These are phyloP conservation scores for Mus spretus DNA, from an alignment of 2,797 vertebrate species.

Conservation along the genomic window DNA sequence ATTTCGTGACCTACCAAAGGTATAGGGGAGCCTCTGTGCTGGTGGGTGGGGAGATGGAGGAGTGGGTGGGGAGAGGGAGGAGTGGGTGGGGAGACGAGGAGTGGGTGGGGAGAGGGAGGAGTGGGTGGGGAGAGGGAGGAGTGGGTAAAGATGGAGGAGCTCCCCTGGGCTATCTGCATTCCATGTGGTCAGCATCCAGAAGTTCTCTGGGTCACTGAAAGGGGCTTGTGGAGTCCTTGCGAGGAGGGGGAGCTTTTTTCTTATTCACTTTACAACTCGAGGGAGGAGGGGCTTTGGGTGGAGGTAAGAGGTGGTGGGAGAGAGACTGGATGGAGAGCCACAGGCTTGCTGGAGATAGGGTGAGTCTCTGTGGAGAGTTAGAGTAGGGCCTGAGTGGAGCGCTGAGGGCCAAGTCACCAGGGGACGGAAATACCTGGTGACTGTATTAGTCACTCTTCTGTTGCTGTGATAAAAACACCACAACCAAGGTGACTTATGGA, in stretches of 20 bases:
- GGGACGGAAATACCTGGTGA: not conserved
- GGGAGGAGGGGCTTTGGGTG: not conserved
- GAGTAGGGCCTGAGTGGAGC: not conserved
- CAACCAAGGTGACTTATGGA: not conserved
- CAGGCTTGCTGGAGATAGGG: not conserved
- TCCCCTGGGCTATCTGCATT: not conserved
- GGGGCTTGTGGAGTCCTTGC: not conserved
- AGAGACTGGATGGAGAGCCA: not conserved
- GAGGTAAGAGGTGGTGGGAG: not conserved
- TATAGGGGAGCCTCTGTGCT: conserved; percentile 58
- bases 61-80: too few species aligned
- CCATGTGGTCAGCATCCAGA: too few species aligned
- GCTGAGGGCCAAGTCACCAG: not conserved
- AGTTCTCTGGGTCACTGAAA: not conserved
- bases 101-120: too few species aligned
- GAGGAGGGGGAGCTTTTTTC: not conserved
- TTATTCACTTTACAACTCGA: too few species aligned
- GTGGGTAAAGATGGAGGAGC: rapidly evolving
- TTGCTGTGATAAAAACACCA: not conserved
- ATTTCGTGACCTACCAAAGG: conserved; percentile 86
- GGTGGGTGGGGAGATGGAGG: not conserved
- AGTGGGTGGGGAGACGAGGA: too few species aligned
- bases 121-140: not conserved
- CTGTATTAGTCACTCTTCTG: not conserved
- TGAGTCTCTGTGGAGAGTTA: not conserved